phyloP scores from a whole-genome alignment of 2,888 invertebrate species.

The Drosophila hamatofila region DNA sequence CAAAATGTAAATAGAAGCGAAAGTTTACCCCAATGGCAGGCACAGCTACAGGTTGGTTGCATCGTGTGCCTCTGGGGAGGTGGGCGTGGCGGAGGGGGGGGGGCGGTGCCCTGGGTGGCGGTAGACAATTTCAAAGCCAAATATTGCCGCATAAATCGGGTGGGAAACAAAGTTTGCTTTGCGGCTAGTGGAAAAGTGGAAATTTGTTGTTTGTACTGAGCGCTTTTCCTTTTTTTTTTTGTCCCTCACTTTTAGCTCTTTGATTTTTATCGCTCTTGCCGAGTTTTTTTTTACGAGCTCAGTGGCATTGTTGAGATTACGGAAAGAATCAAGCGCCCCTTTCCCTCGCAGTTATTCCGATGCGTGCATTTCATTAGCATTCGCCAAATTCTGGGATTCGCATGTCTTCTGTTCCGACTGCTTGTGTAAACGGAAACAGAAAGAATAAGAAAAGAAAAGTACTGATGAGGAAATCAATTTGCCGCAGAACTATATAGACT shows the following conservation, averaged over 20 bases:
- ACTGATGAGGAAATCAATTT: no score
- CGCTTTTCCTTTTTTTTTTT: background rate
- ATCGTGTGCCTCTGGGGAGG: background rate
- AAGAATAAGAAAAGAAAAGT: no score
- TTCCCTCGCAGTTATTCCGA: no score
- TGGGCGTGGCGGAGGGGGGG: background rate
- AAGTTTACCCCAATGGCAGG: constrained; percentile 52
- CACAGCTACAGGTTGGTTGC: constrained; percentile 70
- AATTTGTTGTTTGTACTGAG: constrained; percentile 4
- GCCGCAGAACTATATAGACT: no score
- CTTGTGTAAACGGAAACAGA: no score
- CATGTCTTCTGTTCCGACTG: no score
- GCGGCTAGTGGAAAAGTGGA: constrained; percentile 57
- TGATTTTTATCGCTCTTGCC: background rate
- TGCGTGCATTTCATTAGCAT: no score
- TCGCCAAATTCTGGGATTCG: no score
- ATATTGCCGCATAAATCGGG: constrained; percentile 69
- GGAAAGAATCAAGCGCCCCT: no score
- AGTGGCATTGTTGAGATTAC: background rate
- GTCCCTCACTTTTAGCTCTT: no score
- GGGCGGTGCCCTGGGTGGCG: background rate
- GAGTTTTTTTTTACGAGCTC: background rate
- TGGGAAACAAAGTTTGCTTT: constrained; percentile 43
- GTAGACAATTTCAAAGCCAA: constrained; percentile 56
- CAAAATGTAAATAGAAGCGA: constrained; percentile 72